Evolutionary conservation across 2,888 invertebrate species (phyloP).

Genomic region (Abrostola triplasia): DNA sequence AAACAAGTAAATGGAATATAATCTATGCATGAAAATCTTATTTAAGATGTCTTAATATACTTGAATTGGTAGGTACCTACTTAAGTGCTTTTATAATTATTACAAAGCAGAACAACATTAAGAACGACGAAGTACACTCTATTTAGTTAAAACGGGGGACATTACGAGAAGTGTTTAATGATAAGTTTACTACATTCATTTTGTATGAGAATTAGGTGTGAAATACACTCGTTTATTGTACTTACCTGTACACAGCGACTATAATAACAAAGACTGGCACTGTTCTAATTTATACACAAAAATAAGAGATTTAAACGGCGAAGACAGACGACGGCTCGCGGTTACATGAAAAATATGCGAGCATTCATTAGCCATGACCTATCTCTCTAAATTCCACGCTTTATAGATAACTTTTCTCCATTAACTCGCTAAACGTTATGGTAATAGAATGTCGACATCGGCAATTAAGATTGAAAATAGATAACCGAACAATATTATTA

Average conservation of each 20-base stretch:
- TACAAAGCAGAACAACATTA: constrained; percentile 2
- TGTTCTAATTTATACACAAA: constrained; percentile 46
- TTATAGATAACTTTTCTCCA: constrained; percentile 31
- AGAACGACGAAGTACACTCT: constrained; percentile 17
- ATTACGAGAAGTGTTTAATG: constrained; percentile 14
- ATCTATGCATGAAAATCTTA: background rate
- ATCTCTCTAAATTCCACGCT: constrained; percentile 45
- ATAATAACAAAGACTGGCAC: constrained; percentile 51
- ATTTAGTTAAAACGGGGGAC: constrained; percentile 24
- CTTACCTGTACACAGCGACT: constrained; percentile 32
- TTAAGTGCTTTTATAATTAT: constrained; percentile 5
- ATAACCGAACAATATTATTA: constrained; percentile 11
- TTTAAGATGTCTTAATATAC: background rate
- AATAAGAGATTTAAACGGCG: constrained; percentile 49
- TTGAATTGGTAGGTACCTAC: background rate
- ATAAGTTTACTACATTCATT: constrained; percentile 6
- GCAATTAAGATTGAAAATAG: constrained; percentile 32
- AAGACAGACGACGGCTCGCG: constrained; percentile 49
- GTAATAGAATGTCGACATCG: constrained; percentile 24
- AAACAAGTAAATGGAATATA: background rate
- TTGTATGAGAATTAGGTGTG: constrained; percentile 1
- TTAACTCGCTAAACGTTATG: constrained; percentile 30
- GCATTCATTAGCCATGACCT: constrained; percentile 51
- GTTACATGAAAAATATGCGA: constrained; percentile 45
- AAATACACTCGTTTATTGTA: constrained; percentile 25